Conservation (phyloP, 2,888 invertebrate genomes). For the Habrosyne pyritoides region DNA sequence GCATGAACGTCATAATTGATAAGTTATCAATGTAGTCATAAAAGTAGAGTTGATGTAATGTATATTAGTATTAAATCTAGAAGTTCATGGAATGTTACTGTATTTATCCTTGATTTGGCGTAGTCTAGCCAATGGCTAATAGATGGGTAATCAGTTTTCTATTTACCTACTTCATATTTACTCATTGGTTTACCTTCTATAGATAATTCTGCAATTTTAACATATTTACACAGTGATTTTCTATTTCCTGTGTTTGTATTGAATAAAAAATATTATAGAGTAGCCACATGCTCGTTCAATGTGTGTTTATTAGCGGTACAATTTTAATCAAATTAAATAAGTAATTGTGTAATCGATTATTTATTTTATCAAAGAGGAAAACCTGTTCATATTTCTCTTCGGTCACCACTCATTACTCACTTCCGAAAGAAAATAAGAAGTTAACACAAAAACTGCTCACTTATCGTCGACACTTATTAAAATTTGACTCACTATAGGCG, state of each 20-base stretch:
- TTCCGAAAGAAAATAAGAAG: too few species aligned
- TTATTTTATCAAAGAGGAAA: too few species aligned
- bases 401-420: neutral
- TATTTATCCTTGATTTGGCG: too few species aligned
- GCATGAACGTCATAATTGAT: constrained; percentile 55
- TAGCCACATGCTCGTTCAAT: neutral
- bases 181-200: neutral
- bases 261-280: neutral
- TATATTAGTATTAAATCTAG: constrained; percentile 24
- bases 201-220: neutral
- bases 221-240: neutral
- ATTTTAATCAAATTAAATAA: neutral
- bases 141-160: neutral
- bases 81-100: constrained; percentile 25
- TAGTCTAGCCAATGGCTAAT: too few species aligned
- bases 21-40: constrained; percentile 44
- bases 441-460: neutral
- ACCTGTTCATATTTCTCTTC: neutral
- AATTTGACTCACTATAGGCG: too few species aligned
- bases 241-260: neutral
- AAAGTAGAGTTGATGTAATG: constrained; percentile 31
- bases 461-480: too few species aligned
- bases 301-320: neutral
- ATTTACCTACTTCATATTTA: neutral
- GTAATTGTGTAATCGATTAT: too few species aligned